These are phyloP conservation scores for Halcyon malimbica DNA, from an alignment of 2,113 vertebrate species.

Conservation along the genomic window DNA sequence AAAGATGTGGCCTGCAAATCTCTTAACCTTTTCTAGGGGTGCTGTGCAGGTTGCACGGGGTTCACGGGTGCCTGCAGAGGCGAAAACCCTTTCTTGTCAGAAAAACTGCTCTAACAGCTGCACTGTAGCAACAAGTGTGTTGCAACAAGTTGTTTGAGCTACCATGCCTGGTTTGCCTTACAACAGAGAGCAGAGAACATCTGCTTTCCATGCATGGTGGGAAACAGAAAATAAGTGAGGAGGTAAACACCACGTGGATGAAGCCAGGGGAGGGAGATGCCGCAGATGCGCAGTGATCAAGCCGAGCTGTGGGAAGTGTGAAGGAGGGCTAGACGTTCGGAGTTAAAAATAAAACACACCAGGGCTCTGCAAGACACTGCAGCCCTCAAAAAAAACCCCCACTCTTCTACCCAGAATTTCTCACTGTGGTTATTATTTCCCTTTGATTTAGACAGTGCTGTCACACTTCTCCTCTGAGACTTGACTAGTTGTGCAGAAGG, in stretches of 20 bases:
- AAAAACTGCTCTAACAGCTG: background rate
- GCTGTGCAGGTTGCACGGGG: background rate
- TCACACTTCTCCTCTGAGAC: background rate
- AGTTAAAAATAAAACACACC: background rate
- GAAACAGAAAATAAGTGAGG: background rate
- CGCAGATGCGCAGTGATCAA: background rate
- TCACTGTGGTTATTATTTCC: background rate
- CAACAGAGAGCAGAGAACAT: background rate
- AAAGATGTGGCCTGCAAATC: background rate
- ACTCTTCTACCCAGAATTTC: background rate
- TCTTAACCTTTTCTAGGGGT: background rate
- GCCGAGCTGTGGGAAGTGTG: background rate
- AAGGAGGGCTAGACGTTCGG: background rate
- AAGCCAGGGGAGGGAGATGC: background rate
- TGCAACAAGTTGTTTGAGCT: background rate
- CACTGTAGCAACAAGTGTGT: background rate
- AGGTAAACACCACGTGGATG: fast-evolving
- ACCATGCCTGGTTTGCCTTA: fast-evolving
- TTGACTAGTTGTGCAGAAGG: background rate
- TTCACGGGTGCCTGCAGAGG: background rate
- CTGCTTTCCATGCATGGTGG: background rate
- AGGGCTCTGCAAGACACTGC: background rate
- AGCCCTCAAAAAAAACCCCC: background rate
- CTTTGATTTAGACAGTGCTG: background rate
- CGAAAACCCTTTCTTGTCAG: background rate